phyloP scores from a whole-genome alignment of 2,113 vertebrate genomes.

The Elephas maximus region DNA sequence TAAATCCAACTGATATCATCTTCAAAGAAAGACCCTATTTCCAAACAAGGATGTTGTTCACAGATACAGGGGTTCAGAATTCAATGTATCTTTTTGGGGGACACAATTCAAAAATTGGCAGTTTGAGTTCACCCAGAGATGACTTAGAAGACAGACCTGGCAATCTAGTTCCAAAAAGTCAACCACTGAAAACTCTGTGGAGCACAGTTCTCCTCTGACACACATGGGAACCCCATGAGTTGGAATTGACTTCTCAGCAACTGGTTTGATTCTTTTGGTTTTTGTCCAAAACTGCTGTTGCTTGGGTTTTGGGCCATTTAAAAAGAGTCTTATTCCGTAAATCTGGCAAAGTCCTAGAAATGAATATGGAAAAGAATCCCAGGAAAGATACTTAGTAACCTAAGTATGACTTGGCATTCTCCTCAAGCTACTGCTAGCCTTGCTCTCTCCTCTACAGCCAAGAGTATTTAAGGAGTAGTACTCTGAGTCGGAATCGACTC shows the following conservation, averaged over 20 bases:
- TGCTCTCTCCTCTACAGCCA: not conserved
- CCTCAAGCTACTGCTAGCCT: not conserved
- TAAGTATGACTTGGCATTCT: not conserved
- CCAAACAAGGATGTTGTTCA: not conserved
- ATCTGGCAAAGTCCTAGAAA: not conserved
- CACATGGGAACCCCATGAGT: not conserved
- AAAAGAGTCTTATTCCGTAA: not conserved
- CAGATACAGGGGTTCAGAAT: not conserved
- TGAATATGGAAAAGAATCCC: not conserved
- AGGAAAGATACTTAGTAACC: not conserved
- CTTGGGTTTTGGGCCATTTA: not conserved
- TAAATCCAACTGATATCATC: too few relatives aligned
- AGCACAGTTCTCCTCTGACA: not conserved
- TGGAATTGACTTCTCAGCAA: not conserved
- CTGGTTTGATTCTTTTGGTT: not conserved
- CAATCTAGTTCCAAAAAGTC: not conserved
- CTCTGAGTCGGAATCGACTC: not conserved
- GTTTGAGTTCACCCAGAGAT: not conserved
- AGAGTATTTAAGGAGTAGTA: not conserved
- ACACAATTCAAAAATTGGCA: not conserved
- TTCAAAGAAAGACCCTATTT: not conserved
- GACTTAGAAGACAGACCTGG: not conserved
- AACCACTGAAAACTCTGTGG: not conserved
- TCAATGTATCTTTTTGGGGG: not conserved
- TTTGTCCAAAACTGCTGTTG: constrained; percentile 6